Evolutionary conservation across 2,888 invertebrate species (phyloP), one percentile per base, ranked within the genome.

Genomic region (Drosophila diplacantha): DNA sequence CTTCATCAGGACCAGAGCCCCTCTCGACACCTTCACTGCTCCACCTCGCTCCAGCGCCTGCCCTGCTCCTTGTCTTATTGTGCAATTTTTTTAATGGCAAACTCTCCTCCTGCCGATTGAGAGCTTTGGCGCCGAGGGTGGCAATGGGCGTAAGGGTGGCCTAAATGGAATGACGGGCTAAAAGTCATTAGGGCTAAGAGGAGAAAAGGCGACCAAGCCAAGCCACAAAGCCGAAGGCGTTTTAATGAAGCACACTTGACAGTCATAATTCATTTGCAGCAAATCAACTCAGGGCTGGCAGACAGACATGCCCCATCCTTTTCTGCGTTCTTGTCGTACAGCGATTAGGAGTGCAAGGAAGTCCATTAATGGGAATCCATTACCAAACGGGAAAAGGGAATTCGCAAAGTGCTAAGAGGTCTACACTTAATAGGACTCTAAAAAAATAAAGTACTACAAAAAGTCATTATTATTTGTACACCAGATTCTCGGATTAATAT

Each of bases 161-260:
- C 43, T 59, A 53, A 72, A 72, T 69, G 72, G 69, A 72, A 73
- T 62, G 71, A 59, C 61, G 49, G 52, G 67, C 75, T 44, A 68
- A 69, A 78, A 78, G 78, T 78, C 81, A 78, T 81, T 78, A 78
- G 69, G 60, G 73, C 64, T 74, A 73, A 80, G 74, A 79, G 74
- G 59, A 73, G 63, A 66, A 61, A 51, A 50, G 43, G 50, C 61
- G 59, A 50, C 61, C 51, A 65, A 65, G 49, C 56, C 61, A 62
- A 52, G 58, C 71, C 69, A 60, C 75, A 77, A 72, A 72, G 75
- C 62, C 67, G 51, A 47, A 65, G 72, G 78, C 78, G 53, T 78
- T 81, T 78, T 81, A 78, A 81, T 78, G 78, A 78, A 75, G 81
- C 64, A 67, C 75, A 60, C 78, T 81, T 78, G 69, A 74, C 65